phyloP scores from a whole-genome alignment of 2,888 invertebrate genomes.

The Lycophotia porphyrea region DNA sequence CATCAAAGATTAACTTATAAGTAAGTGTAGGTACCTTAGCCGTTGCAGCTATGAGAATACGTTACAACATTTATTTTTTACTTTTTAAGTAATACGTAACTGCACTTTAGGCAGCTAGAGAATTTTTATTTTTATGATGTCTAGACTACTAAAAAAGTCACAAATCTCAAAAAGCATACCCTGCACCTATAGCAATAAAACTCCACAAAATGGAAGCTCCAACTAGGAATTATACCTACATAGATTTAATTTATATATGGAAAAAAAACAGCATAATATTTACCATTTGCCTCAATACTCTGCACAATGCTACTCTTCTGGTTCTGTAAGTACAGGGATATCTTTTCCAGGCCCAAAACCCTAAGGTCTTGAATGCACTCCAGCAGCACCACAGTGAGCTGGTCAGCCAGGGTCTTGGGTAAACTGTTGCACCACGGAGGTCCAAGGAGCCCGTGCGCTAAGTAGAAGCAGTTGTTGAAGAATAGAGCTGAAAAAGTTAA shows the following conservation, averaged over 20 bases:
- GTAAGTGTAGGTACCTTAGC: too few species aligned
- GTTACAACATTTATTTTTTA: too few species aligned
- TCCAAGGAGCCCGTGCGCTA: conserved; percentile 87
- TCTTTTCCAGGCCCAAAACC: conserved; percentile 84
- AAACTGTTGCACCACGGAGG: conserved; percentile 86
- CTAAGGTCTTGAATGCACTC: conserved; percentile 86
- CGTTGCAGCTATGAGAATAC: too few species aligned
- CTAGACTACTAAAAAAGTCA: not conserved
- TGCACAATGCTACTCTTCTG: conserved; percentile 81
- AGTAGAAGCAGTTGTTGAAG: conserved; percentile 89
- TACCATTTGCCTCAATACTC: conserved; percentile 82
- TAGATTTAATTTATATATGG: not conserved
- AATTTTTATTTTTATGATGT: not conserved
- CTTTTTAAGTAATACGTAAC: too few species aligned
- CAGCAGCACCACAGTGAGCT: conserved; percentile 77
- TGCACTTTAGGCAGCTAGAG: too few species aligned
- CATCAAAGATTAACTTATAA: too few species aligned
- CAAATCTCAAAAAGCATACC: not conserved
- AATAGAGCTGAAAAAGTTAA: conserved; percentile 81
- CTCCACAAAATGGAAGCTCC: not conserved
- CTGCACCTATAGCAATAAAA: too few species aligned
- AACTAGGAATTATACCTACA: not conserved
- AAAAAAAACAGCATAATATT: conserved; percentile 17
- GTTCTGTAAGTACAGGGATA: conserved; percentile 84
- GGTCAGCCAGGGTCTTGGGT: conserved; percentile 76